Evolutionary conservation across 2,113 vertebrate species (phyloP).

Genomic region (Synodontis membranacea): DNA sequence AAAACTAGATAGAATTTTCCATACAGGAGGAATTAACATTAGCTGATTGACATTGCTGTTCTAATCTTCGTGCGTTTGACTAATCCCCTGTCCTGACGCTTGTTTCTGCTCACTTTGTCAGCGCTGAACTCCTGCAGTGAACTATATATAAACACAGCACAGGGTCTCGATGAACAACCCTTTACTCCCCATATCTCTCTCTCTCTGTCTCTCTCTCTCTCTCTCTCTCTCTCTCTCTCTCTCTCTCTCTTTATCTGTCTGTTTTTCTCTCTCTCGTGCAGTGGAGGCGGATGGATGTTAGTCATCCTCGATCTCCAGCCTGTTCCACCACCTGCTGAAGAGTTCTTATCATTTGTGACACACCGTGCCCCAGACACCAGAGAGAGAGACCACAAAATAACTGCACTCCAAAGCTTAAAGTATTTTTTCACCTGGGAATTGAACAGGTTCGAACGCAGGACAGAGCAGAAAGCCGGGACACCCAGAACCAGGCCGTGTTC

Average conservation of each 20-base stretch:
- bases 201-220: not conserved
- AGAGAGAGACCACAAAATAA: not conserved
- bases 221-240: not conserved
- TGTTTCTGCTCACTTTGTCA: slow-evolving; percentile 29
- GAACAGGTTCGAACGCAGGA: not conserved
- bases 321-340: slow-evolving; percentile 47
- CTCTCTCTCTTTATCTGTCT: slow-evolving; percentile 5
- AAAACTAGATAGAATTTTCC: not conserved
- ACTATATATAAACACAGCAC: slow-evolving; percentile 37
- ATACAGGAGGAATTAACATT: not conserved
- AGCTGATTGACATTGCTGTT: not conserved
- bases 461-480: not conserved
- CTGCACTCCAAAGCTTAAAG: not conserved
- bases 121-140: slow-evolving; percentile 17
- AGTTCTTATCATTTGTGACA: slow-evolving; percentile 44
- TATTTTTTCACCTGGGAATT: not conserved
- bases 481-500: not conserved
- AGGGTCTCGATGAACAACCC: slow-evolving; percentile 38
- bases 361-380: slow-evolving; percentile 31
- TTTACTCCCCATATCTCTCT: slow-evolving; percentile 23
- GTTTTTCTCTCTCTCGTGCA: not conserved
- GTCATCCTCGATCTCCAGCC: slow-evolving; percentile 46
- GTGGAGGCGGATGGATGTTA: slow-evolving; percentile 48
- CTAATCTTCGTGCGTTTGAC: slow-evolving; percentile 2
- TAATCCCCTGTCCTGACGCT: not conserved